Evolutionary conservation across 1,140 invertebrate genomes (phyloP).

Genomic region (Pinna nobilis): DNA sequence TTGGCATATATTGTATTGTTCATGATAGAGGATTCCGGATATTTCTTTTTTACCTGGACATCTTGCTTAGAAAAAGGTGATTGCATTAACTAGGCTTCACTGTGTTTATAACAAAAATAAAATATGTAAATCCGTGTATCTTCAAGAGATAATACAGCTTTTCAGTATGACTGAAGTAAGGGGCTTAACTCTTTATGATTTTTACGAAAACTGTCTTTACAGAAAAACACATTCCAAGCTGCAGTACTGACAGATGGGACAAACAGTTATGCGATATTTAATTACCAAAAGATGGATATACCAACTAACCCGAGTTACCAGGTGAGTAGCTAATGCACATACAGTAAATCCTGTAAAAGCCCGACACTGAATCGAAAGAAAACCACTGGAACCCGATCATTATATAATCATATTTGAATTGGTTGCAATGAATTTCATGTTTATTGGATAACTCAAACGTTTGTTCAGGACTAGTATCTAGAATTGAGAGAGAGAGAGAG

Average conservation of each 20-base stretch:
- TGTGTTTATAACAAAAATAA: not conserved
- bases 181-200: not conserved
- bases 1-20: too few species aligned
- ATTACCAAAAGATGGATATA: conserved; percentile 18
- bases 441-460: not conserved
- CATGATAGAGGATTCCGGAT: too few species aligned
- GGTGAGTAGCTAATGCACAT: not conserved
- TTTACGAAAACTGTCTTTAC: not conserved
- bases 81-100: too few species aligned
- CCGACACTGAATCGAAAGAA: not conserved
- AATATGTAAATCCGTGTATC: not conserved
- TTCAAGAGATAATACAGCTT: too few species aligned
- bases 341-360: not conserved
- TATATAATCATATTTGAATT: too few species aligned
- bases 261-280: conserved; percentile 32
- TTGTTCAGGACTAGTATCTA: not conserved
- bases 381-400: too few species aligned
- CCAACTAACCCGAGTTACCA: not conserved
- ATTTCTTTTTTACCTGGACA: too few species aligned
- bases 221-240: conserved; percentile 36
- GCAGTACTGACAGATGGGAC: conserved; percentile 25
- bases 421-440: too few species aligned
- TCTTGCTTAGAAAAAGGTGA: too few species aligned
- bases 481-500: not conserved
- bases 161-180: too few species aligned